Conservation (phyloP, 2,113 vertebrate genomes). For the Microcebus tavaratra region DNA sequence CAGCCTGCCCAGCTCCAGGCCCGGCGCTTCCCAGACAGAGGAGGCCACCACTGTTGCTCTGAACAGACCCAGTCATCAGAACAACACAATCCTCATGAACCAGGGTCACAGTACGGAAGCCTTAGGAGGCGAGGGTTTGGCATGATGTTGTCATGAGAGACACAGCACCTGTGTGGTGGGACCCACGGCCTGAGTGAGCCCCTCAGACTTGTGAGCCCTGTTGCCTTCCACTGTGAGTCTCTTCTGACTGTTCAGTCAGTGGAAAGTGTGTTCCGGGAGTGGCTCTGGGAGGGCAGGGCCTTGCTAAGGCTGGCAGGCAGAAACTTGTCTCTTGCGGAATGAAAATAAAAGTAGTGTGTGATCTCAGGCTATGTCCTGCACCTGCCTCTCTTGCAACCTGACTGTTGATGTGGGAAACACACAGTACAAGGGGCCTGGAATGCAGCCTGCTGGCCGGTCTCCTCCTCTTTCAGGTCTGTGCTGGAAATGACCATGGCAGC, state of each 20-base stretch:
- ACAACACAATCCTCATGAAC: accelerated
- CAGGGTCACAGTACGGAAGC: neutral
- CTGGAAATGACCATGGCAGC: neutral
- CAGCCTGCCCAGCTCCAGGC: neutral
- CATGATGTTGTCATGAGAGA: neutral
- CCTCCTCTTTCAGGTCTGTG: neutral
- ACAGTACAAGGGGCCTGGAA: neutral
- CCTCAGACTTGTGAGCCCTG: neutral
- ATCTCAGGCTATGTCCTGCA: accelerated
- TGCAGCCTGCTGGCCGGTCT: accelerated
- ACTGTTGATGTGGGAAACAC: accelerated
- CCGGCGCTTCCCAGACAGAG: neutral
- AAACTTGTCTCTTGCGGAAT: neutral
- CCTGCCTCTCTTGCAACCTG: neutral
- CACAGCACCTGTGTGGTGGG: neutral
- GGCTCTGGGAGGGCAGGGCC: no score
- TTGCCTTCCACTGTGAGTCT: accelerated
- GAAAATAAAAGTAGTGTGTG: accelerated
- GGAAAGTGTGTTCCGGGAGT: neutral
- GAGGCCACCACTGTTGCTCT: neutral
- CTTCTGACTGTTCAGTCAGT: neutral
- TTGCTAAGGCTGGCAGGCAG: neutral
- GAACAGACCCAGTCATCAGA: no score
- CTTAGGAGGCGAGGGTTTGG: neutral
- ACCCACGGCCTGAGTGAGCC: neutral